Evolutionary conservation across 1,140 invertebrate genomes (phyloP).

Genomic region (Mya arenaria): DNA sequence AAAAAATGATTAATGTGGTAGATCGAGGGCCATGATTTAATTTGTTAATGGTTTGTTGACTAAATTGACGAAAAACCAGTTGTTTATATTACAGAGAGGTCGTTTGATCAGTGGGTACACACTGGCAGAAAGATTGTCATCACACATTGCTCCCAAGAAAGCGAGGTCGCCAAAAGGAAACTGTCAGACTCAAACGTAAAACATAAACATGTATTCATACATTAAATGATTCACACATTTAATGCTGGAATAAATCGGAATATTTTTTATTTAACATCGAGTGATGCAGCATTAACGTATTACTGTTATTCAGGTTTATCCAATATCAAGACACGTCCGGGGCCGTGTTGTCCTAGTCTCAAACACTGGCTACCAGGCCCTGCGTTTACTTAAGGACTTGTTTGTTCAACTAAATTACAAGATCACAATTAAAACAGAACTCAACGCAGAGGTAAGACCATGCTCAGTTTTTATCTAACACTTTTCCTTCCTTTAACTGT

Average conservation of each 20-base stretch:
- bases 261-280: neutral
- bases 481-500: too few relatives aligned
- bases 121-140: slow-evolving; percentile 25
- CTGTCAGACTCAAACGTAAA: too few relatives aligned
- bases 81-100: slow-evolving; percentile 6
- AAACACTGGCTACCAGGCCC: slow-evolving; percentile 34
- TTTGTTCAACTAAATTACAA: slow-evolving; percentile 31
- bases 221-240: neutral
- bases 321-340: slow-evolving; percentile 22
- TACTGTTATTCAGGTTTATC: slow-evolving; percentile 23
- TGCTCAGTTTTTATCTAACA: too few relatives aligned
- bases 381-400: slow-evolving; percentile 23
- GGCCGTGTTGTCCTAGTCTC: slow-evolving; percentile 29
- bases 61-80: too few relatives aligned
- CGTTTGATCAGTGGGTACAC: slow-evolving; percentile 38
- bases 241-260: neutral
- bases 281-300: neutral
- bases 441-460: neutral
- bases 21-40: too few relatives aligned
- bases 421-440: slow-evolving; percentile 30
- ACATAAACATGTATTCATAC: neutral
- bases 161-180: slow-evolving; percentile 11
- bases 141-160: slow-evolving; percentile 25
- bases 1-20: too few relatives aligned
- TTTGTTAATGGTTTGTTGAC: too few relatives aligned